phyloP scores from a whole-genome alignment of 1,140 invertebrate genomes.

The Cherax quadricarinatus region DNA sequence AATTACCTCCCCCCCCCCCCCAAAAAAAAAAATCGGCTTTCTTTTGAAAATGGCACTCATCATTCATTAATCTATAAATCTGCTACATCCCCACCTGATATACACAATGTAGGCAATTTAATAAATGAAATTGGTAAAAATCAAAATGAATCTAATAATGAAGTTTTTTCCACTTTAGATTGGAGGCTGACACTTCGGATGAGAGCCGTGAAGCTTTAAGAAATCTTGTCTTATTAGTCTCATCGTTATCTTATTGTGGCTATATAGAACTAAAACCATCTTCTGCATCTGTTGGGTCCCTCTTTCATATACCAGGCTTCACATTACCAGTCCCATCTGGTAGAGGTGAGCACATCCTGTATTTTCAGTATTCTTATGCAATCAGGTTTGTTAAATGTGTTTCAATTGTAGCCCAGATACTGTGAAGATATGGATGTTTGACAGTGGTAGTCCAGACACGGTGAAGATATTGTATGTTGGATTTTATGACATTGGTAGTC shows the following conservation, averaged over 20 bases:
- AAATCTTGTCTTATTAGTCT: constrained; percentile 94
- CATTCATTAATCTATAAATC: too few species aligned
- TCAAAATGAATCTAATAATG: background rate
- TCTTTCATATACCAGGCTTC: constrained; percentile 96
- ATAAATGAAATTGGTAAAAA: background rate
- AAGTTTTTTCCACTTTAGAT: constrained; percentile 78
- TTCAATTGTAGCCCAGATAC: too few species aligned
- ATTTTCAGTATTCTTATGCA: background rate
- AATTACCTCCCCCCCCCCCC: too few species aligned
- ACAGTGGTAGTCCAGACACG: too few species aligned
- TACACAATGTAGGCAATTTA: background rate
- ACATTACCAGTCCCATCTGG: constrained; percentile 92
- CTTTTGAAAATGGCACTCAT: too few species aligned
- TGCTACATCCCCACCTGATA: too few species aligned
- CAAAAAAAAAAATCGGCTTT: too few species aligned
- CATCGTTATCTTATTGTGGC: constrained; percentile 95
- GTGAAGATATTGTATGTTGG: too few species aligned
- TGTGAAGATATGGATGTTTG: too few species aligned
- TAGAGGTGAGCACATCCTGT: constrained; percentile 81
- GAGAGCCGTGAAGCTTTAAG: constrained; percentile 93
- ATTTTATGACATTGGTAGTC: too few species aligned
- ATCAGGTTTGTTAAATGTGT: too few species aligned
- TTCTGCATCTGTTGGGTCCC: constrained; percentile 85
- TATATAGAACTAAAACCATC: constrained; percentile 86
- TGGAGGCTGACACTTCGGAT: constrained; percentile 86